These are phyloP conservation scores for Caenorhabditis virilis DNA, from an alignment of 2,888 invertebrate species.

Conservation along the genomic window DNA sequence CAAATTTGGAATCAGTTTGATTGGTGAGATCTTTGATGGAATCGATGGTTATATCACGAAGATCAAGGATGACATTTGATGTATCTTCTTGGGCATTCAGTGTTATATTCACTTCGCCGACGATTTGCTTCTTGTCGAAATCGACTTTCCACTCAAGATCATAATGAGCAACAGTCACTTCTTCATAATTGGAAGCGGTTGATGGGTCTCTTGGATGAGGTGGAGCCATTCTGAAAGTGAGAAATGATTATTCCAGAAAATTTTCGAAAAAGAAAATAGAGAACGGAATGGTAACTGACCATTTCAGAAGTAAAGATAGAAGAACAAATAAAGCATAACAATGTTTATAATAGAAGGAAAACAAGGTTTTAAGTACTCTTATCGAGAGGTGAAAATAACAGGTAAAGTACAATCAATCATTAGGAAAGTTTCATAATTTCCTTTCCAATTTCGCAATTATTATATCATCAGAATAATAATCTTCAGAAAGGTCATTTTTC, in stretches of 20 bases:
- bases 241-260: neutral
- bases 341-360: slow-evolving; percentile 1
- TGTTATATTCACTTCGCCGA: slow-evolving; percentile 42
- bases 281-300: neutral
- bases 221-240: slow-evolving; percentile 14
- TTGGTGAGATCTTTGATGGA: slow-evolving; percentile 8
- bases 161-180: slow-evolving; percentile 47
- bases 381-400: neutral
- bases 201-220: slow-evolving; percentile 46
- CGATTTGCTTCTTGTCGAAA: slow-evolving; percentile 46
- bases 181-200: slow-evolving; percentile 54
- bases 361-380: too few relatives aligned
- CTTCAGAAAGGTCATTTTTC: slow-evolving; percentile 74
- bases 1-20: slow-evolving; percentile 1
- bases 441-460: slow-evolving; percentile 57
- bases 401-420: neutral
- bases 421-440: slow-evolving; percentile 2
- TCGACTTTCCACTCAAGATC: slow-evolving; percentile 60
- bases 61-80: slow-evolving; percentile 9
- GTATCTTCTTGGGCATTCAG: slow-evolving; percentile 16
- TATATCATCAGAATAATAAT: slow-evolving; percentile 76
- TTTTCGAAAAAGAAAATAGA: slow-evolving; percentile 1
- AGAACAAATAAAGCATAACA: too few relatives aligned
- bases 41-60: slow-evolving; percentile 48
- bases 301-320: neutral